Base-by-base conservation (phyloP, 2,113 vertebrate species). In the Cebus imitator region DNA sequence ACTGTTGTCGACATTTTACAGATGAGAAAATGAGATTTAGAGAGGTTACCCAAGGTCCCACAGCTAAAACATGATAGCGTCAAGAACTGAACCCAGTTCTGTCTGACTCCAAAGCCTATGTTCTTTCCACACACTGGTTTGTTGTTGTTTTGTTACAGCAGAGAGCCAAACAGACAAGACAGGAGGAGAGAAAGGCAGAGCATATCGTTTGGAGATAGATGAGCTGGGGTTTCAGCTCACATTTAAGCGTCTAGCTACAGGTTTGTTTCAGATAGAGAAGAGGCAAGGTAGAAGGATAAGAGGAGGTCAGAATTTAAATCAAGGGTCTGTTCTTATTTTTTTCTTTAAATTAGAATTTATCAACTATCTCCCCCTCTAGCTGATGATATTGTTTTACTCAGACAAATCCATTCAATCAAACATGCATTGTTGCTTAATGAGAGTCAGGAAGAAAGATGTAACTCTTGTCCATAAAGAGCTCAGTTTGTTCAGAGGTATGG, bases 301-400 rank as follows among this genome's bases (percentile, higher is more conserved):
- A 90, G 80, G 50, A 92, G 25, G 48, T 61, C 58, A 87, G 50
- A 96, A 93, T 91, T 80, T 58, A 96, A 95, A 79, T 13, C 3
- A 78, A 86, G 52, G 81, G 30, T 35, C n/a, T 52, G 1, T 87
- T 94, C 18, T 96, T 84, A 32, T 32, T 37, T 89, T 40, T 68
- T 72, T 85, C 48, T 91, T 93, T 92, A 79, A 95, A 89, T 72
- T 73, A 48, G 7, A 81, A 88, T 66, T 84, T 81, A 96, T 68
- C 85, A 73, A 95, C n/a, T 32, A 7, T 90, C 57, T 94, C n/a
- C 9, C 23, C 30, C 81, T 95, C 43, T 57, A 86, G n/a, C 37
- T 72, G 30, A 92, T 68, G 32, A 87, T 87, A 76, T 25, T 12
- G 14, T 80, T 85, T 87, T n/a, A 64, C 37, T 37, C 35, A 84